Evolutionary conservation across 2,113 vertebrate genomes (phyloP).

Genomic region (Deroptyus accipitrinus): DNA sequence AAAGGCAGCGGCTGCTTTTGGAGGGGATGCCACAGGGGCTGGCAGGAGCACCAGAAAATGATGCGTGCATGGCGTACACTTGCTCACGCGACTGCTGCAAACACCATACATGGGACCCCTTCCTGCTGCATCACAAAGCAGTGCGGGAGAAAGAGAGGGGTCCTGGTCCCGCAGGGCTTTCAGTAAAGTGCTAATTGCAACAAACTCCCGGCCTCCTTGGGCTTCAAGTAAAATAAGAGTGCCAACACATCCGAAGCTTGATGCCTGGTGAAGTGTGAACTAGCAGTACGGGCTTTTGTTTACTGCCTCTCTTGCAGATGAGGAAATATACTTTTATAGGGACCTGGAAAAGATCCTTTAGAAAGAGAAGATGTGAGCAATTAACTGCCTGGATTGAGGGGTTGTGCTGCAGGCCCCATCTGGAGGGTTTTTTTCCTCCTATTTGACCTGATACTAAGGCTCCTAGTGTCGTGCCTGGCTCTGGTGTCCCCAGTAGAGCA

Average conservation of each 20-base stretch:
- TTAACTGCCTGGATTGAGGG: background rate
- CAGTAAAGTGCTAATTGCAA: background rate
- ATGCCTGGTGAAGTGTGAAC: background rate
- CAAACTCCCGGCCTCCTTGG: background rate
- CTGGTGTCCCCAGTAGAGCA: background rate
- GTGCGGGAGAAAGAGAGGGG: too few relatives aligned
- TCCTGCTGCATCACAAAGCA: fast-evolving
- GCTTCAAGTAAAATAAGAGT: background rate
- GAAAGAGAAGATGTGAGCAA: background rate
- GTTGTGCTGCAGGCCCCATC: background rate
- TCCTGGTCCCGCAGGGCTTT: background rate
- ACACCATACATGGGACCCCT: fast-evolving
- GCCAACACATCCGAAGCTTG: background rate
- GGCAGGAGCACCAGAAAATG: background rate
- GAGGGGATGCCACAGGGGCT: background rate
- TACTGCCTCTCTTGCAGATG: background rate
- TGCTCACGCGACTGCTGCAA: background rate
- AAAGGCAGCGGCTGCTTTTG: background rate
- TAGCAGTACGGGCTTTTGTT: background rate
- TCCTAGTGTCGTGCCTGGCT: background rate
- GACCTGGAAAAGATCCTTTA: background rate
- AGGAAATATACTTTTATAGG: background rate
- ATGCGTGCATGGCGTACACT: fast-evolving
- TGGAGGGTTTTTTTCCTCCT: fast-evolving
- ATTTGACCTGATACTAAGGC: background rate